Evolutionary conservation across 1,140 invertebrate species (phyloP).

Genomic region (Batillaria attramentaria): DNA sequence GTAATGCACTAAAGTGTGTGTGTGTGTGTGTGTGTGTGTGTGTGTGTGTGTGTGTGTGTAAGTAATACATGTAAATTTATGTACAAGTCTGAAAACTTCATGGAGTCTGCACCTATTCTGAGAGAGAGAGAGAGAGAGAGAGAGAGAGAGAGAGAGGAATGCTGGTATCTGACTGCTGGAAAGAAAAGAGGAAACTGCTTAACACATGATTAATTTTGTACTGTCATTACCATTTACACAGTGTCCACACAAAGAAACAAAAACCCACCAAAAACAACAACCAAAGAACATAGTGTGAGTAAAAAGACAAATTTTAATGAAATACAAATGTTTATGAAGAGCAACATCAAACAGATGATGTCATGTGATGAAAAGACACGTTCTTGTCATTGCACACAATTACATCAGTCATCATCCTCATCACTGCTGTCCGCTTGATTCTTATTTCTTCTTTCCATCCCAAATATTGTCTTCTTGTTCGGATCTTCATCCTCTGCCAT

Average conservation of each 20-base stretch:
- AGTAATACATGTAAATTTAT: not conserved
- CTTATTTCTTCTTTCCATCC: constrained; percentile 30
- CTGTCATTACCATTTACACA: too few relatives aligned
- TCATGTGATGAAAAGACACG: not conserved
- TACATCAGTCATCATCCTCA: constrained; percentile 40
- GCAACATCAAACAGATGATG: not conserved
- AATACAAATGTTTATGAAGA: not conserved
- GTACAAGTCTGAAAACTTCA: not conserved
- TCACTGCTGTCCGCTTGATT: constrained; percentile 44
- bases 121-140: not conserved
- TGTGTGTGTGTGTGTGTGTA: not conserved
- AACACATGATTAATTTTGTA: too few relatives aligned
- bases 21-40: constrained; percentile 21
- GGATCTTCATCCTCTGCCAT: constrained; percentile 44
- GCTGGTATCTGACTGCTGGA: too few relatives aligned
- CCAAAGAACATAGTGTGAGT: not conserved
- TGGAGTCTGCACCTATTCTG: not conserved
- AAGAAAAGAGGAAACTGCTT: too few relatives aligned
- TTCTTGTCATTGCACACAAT: not conserved
- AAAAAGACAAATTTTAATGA: not conserved
- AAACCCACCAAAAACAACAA: not conserved
- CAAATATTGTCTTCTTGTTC: constrained; percentile 54
- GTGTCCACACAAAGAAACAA: too few relatives aligned
- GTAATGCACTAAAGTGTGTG: too few relatives aligned
- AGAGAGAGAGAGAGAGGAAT: too few relatives aligned